phyloP scores from a whole-genome alignment of 2,113 vertebrate genomes.

The Athene cunicularia region DNA sequence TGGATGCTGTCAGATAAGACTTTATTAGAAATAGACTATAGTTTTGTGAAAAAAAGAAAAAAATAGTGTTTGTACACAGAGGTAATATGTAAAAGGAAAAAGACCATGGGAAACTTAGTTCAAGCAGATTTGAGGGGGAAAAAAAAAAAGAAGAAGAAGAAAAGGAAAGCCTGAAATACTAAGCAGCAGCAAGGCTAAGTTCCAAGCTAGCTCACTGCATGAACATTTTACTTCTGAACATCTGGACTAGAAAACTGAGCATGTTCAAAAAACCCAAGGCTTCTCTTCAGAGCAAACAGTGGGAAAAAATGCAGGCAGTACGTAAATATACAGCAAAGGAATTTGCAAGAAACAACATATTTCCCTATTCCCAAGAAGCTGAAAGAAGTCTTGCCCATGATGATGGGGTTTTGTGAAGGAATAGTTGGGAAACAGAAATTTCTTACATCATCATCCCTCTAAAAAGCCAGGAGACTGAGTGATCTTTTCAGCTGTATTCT shows the following conservation, averaged over 20 bases:
- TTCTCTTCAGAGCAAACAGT: not conserved
- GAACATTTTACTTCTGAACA: constrained; percentile 17
- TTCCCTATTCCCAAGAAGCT: not conserved
- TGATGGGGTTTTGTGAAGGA: not conserved
- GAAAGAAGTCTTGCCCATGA: not conserved
- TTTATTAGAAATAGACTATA: constrained; percentile 27
- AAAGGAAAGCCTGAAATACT: not conserved
- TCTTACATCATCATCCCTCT: not conserved
- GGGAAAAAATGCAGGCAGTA: not conserved
- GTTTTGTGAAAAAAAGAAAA: not conserved
- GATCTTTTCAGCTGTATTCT: not conserved
- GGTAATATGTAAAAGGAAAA: not conserved
- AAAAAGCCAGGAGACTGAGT: not conserved
- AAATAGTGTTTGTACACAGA: not conserved
- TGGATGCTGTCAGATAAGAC: constrained; percentile 57
- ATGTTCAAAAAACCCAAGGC: not conserved
- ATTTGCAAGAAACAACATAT: not conserved
- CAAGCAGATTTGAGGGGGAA: not conserved
- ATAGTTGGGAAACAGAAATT: not conserved
- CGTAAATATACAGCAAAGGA: not conserved
- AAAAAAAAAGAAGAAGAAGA: not conserved
- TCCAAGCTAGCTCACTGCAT: constrained; percentile 5
- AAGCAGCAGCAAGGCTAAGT: not conserved
- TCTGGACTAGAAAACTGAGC: not conserved
- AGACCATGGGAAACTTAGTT: constrained; percentile 37